Percentiles rank a stretch among this genome's conserved stretches.
phyloP scores from a whole-genome alignment of 1,140 invertebrate genomes.

The Sinella curviseta region DNA sequence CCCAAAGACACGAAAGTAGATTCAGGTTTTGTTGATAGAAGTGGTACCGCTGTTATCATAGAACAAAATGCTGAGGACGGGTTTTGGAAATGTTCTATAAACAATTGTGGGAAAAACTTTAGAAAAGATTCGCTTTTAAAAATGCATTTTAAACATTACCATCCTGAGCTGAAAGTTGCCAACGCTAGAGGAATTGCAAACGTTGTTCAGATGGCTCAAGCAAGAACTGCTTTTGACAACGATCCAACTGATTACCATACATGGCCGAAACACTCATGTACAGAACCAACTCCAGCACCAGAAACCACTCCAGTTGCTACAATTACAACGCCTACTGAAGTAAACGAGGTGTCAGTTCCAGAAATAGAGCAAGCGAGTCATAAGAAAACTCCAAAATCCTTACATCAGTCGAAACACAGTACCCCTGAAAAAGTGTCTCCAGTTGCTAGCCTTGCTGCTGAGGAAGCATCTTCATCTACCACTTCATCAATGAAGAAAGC shows the following conservation, averaged over 20 bases:
- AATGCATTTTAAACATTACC: conserved; percentile 91
- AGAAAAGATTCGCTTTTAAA: conserved; percentile 80
- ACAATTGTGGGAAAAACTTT: conserved; percentile 82
- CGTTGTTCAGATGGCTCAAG: conserved; percentile 78
- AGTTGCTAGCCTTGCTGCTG: not conserved
- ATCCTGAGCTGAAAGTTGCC: conserved; percentile 71
- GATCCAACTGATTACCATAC: not conserved
- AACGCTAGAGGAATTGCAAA: conserved; percentile 76
- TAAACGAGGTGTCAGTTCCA: not conserved
- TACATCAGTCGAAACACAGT: not conserved
- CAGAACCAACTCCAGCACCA: not conserved
- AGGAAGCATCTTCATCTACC: not conserved
- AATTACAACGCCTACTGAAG: not conserved
- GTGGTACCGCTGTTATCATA: conserved; percentile 32
- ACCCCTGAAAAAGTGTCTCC: not conserved
- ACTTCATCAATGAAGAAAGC: not conserved
- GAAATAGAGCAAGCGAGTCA: not conserved
- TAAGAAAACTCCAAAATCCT: not conserved
- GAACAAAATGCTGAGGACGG: conserved; percentile 37
- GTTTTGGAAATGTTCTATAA: conserved; percentile 69
- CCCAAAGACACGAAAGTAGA: not conserved
- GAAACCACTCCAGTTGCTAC: not conserved
- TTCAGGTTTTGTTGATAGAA: conserved; percentile 35
- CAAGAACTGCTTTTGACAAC: conserved; percentile 61
- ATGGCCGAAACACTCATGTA: not conserved